These are phyloP conservation scores for Eremophila alpestris DNA, from an alignment of 2,797 vertebrate species.

Conservation along the genomic window DNA sequence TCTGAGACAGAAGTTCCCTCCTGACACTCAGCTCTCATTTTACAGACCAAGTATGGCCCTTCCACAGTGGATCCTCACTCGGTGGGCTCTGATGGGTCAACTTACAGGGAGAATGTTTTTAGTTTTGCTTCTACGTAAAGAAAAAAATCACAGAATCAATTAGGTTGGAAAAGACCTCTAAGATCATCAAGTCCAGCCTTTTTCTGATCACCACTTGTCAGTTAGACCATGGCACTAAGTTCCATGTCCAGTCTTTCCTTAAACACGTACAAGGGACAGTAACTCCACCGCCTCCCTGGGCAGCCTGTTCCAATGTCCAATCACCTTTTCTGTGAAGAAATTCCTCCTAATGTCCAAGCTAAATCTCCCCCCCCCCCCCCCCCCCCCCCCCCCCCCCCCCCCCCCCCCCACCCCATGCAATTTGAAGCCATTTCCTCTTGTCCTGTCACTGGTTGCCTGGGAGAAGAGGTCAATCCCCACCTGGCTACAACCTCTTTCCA, in stretches of 20 bases:
- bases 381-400: too few relatives aligned
- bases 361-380: too few relatives aligned
- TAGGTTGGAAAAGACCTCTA: neutral
- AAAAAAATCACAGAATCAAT: neutral
- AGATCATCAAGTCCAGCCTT: neutral
- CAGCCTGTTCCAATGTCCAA: neutral
- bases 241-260: neutral
- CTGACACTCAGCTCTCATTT: neutral
- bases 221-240: neutral
- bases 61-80: rapidly evolving
- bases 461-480: neutral
- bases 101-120: rapidly evolving
- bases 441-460: neutral
- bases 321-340: neutral
- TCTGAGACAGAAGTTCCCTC: neutral
- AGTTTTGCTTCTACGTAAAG: rapidly evolving
- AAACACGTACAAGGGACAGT: neutral
- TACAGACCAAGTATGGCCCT: rapidly evolving
- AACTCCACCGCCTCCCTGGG: neutral
- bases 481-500: neutral
- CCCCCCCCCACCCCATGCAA: too few relatives aligned
- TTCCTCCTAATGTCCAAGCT: neutral
- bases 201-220: rapidly evolving
- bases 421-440: neutral
- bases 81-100: neutral